Conservation (phyloP, 2,113 vertebrate species). For the Corythaixoides concolor region DNA sequence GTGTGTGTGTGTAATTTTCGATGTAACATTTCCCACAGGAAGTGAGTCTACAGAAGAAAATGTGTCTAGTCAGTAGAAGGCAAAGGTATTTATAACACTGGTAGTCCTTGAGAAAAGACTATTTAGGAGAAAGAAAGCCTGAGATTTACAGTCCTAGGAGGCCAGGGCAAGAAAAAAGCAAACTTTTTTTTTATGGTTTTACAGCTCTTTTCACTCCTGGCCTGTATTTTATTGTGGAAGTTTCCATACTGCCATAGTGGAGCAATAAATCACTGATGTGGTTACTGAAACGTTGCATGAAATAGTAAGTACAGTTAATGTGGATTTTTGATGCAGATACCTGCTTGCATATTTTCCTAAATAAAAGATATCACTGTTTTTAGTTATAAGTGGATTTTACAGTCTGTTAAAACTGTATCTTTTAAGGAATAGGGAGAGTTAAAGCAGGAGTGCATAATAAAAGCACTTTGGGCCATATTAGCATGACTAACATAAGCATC, state of each 20-base stretch:
- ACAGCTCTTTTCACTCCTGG: conserved; percentile 66
- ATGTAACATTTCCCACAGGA: conserved; percentile 62
- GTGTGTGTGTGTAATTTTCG: conserved; percentile 56
- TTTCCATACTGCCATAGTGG: conserved; percentile 31
- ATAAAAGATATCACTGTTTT: neutral
- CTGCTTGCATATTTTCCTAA: neutral
- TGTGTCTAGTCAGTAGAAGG: conserved; percentile 67
- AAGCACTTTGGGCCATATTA: conserved; percentile 18
- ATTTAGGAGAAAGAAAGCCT: conserved; percentile 57
- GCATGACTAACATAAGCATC: conserved; percentile 53
- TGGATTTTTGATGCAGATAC: neutral
- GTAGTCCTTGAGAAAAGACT: conserved; percentile 70
- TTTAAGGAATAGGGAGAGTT: conserved; percentile 40
- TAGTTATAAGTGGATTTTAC: conserved; percentile 22
- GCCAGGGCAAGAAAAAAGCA: conserved; percentile 52
- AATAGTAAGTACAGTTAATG: neutral
- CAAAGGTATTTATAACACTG: conserved; percentile 75
- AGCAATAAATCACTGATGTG: conserved; percentile 23
- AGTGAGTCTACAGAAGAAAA: conserved; percentile 66
- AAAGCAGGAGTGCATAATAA: conserved; percentile 46
- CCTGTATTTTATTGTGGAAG: conserved; percentile 47
- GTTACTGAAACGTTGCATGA: conserved; percentile 17
- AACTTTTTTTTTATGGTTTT: conserved; percentile 65
- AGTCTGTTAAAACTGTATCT: conserved; percentile 25
- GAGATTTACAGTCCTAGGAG: conserved; percentile 73